Percentiles rank a stretch among this genome's conserved stretches.
Conservation (phyloP, 2,113 vertebrate genomes). For the Rutilus rutilus region DNA sequence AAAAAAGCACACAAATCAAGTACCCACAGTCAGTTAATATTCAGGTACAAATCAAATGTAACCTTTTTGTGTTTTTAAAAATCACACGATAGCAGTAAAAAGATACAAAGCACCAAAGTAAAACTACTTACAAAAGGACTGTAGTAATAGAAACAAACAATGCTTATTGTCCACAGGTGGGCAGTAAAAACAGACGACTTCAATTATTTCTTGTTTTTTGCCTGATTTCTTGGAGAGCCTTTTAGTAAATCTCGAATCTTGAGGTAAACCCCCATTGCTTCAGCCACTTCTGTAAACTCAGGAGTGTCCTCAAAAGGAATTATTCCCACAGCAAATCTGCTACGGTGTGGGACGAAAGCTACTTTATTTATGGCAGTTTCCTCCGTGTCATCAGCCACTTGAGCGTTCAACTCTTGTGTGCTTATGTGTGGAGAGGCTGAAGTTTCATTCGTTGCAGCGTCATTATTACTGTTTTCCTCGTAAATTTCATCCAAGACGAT, state of each 20-base stretch:
- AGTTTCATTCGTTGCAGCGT: constrained; percentile 26
- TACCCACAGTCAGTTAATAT: constrained; percentile 23
- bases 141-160: neutral
- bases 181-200: neutral
- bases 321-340: constrained; percentile 91
- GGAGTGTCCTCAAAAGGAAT: constrained; percentile 95
- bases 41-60: constrained; percentile 30
- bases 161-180: constrained; percentile 12
- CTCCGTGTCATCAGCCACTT: neutral
- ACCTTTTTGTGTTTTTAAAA: constrained; percentile 1
- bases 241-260: constrained; percentile 89
- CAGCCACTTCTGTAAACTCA: constrained; percentile 93
- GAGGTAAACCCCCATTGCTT: constrained; percentile 91
- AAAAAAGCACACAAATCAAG: constrained; percentile 13
- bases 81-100: constrained; percentile 16
- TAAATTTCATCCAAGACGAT: constrained; percentile 54
- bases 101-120: constrained; percentile 7
- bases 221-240: constrained; percentile 90
- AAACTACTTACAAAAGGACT: constrained; percentile 29
- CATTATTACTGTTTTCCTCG: constrained; percentile 23
- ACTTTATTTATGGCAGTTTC: constrained; percentile 56
- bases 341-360: constrained; percentile 85
- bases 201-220: constrained; percentile 80
- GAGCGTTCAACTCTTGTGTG: neutral
- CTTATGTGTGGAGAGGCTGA: constrained; percentile 27